Conservation (phyloP, 1,140 invertebrate species). For the Sycobia sp. region DNA sequence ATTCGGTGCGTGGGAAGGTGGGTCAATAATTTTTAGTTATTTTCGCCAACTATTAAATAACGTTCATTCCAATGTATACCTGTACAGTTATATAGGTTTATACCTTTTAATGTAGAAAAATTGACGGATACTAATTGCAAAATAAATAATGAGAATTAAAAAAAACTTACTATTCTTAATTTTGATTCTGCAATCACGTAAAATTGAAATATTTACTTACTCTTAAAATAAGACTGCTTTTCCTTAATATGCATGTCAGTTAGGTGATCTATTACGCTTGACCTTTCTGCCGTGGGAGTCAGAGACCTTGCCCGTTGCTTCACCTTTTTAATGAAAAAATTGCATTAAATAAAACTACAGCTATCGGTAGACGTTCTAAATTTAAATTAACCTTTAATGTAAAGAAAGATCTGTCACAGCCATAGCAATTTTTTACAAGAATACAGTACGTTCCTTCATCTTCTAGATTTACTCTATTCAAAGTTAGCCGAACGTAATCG, state of each 20-base stretch:
- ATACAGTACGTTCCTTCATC: conserved; percentile 96
- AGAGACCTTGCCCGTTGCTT: conserved; percentile 27
- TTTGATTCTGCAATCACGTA: neutral
- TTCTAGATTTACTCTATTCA: conserved; percentile 81
- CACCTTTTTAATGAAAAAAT: conserved; percentile 8
- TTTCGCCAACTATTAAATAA: too few species aligned
- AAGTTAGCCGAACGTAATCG: conserved; percentile 83
- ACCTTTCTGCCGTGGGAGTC: conserved; percentile 24
- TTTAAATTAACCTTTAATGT: conserved; percentile 71
- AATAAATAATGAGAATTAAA: too few species aligned
- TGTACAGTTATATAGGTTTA: too few species aligned
- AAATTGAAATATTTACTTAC: conserved; percentile 10
- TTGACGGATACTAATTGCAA: too few species aligned
- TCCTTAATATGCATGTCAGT: conserved; percentile 29
- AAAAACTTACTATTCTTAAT: too few species aligned
- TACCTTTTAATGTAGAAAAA: too few species aligned
- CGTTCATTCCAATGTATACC: too few species aligned
- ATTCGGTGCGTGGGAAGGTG: conserved; percentile 33
- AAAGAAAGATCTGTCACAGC: conserved; percentile 83
- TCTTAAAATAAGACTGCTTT: conserved; percentile 26
- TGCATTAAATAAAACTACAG: neutral
- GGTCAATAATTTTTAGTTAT: conserved; percentile 34
- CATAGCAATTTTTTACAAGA: conserved; percentile 87
- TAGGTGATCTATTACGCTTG: conserved; percentile 22
- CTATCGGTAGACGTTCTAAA: neutral